Base-by-base conservation (phyloP, 1,140 invertebrate species). In the Drosophila orosa region DNA sequence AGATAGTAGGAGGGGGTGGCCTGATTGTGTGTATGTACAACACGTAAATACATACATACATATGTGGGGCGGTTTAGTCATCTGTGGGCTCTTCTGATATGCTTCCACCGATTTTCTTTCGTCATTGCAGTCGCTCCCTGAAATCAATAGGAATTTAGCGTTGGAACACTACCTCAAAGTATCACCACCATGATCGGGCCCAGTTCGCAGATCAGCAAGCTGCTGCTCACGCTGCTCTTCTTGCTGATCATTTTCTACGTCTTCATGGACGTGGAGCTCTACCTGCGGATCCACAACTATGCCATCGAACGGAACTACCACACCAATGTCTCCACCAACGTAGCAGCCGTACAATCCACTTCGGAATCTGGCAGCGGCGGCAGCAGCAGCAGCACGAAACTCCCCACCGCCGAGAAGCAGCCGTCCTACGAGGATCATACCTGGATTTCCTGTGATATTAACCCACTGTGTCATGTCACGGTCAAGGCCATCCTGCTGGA, bases 401-500 rank as follows among this genome's bases (percentile, higher is more conserved):
- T 80, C 47, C 73, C 80, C 79, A 78, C 61, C 68, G 78, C 50
- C 40, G 65, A 68, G 27, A 73, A 78, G 71, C 67, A 89, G 29
- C 73, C 59, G 52, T 66, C 74, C 47, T 95, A 95, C 72, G 93
- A 94, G 52, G 92, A 93, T 44, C 92, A 93, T 13, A 93, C 93
- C 2, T 95, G 94, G 93, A 82, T 96, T 31, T 93, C 94, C 5
- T 96, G 95, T 82, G 93, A 94, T 60, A 93, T 95, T 29, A 95
- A 96, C 84, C 96, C 96, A 0, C 87, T 96, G 1, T 96, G 95
- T 80, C 94, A 95, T 86, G 94, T 96, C 3, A 96, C 95, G 0
- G 95, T 96, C 0, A 97, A 97, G 92, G 95, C 94, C 15, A 90
- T 97, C 50, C 93, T 96, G 90, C 91, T 96, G 25, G 95, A 96